Conservation (phyloP, 2,888 invertebrate genomes). For the Drosophila greeni region DNA sequence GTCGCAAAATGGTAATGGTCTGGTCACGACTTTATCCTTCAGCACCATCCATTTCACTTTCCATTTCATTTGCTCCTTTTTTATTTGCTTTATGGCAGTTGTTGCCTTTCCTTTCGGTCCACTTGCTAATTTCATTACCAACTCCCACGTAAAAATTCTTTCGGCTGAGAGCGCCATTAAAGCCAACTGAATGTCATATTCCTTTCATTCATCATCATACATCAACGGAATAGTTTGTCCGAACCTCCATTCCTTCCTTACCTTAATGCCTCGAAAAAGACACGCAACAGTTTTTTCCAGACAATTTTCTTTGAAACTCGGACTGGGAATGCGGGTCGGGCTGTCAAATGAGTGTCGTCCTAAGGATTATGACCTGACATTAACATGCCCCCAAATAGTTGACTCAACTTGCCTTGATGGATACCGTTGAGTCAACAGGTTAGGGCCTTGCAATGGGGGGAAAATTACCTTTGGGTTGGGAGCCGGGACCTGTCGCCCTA, state of each 20-base stretch:
- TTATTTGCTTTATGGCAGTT: constrained; percentile 37
- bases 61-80: constrained; percentile 41
- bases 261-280: constrained; percentile 6
- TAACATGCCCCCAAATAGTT: constrained; percentile 46
- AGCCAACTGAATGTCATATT: constrained; percentile 21
- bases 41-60: constrained; percentile 19
- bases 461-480: background rate
- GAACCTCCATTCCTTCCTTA: constrained; percentile 4
- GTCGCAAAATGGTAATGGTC: constrained; percentile 51
- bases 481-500: background rate
- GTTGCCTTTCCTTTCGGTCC: constrained; percentile 41
- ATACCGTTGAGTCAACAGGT: constrained; percentile 56
- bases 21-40: constrained; percentile 44
- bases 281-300: constrained; percentile 59
- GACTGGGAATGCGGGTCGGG: constrained; percentile 35
- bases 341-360: constrained; percentile 67
- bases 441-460: background rate
- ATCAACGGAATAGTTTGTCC: constrained; percentile 35
- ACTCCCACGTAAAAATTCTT: constrained; percentile 3
- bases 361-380: constrained; percentile 61
- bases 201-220: constrained; percentile 49
- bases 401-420: constrained; percentile 49
- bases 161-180: constrained; percentile 27
- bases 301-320: constrained; percentile 10
- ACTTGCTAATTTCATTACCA: constrained; percentile 41